Base-by-base conservation (phyloP, 2,113 vertebrate species). In the Bombycilla garrulus region DNA sequence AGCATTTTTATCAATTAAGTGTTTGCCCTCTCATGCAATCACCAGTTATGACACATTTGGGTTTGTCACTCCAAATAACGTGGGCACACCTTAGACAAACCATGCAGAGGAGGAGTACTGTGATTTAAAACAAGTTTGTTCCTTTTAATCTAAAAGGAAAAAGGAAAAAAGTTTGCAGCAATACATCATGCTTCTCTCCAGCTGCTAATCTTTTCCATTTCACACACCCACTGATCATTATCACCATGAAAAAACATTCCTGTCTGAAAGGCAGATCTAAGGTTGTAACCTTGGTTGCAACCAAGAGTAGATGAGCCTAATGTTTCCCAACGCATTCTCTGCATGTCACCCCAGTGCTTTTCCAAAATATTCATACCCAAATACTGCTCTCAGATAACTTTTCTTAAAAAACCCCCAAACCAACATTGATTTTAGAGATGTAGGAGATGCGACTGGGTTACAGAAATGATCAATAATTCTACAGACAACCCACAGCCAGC, bases 1-100 rank as follows among this genome's bases (percentile, higher is more conserved):
- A 93, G 84, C 69, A 35, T 60, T 95, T 96, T 92, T 92, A 97
- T 95, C 96, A 95, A 93, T 92, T 87, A 96, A 95, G 60, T 93
- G 70, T 95, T 95, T 93, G 81, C 80, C 62, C 77, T 95, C 81
- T 91, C 93, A 76, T 89, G 87, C 91, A 97, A 89, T 95, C 94
- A 91, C 65, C 70, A 93, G 92, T 81, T 95, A 95, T 92, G 90
- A 97, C 72, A 93, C 33, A 93, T 81, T 92, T 44, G 74, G 92
- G 54, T 93, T 93, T 74, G 67, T 54, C 93, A 65, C 76, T 62
- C 78, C 69, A 80, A 88, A 83, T 44, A 95, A 95, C 8, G 4
- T 60, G 35, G 89, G 90, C 93, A 84, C 79, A 91, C 94, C 92
- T 94, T 89, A 95, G 95, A 89, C 79, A 95, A 95, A 95, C 94